phyloP scores from a whole-genome alignment of 92 coral and sea anemone species.

The Epizoanthus ramosus region DNA sequence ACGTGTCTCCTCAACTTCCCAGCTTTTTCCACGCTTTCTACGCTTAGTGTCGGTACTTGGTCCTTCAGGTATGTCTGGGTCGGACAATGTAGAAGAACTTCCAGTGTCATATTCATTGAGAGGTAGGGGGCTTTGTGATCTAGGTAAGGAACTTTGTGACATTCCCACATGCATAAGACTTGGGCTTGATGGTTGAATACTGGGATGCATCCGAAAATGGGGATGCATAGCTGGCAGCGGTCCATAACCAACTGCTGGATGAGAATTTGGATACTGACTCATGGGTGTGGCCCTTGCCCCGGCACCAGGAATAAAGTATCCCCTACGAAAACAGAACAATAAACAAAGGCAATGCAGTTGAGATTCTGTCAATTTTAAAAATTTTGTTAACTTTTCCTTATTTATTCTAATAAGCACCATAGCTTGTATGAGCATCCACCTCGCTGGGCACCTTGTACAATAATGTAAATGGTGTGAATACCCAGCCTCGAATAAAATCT shows the following conservation, averaged over 20 bases:
- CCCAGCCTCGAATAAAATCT: conserved; percentile 2
- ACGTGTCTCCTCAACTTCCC: conserved; percentile 37
- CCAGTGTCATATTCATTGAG: conserved; percentile 22
- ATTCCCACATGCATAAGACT: conserved; percentile 22
- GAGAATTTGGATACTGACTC: conserved; percentile 27
- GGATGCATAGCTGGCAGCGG: conserved; percentile 21
- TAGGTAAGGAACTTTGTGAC: conserved; percentile 25
- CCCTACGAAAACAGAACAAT: conserved; percentile 16
- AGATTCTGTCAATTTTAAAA: conserved; percentile 10
- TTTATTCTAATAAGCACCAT: conserved; percentile 6
- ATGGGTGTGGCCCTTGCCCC: conserved; percentile 16
- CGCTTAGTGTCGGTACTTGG: conserved; percentile 16
- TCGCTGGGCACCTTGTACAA: conserved; percentile 16
- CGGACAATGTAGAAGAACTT: conserved; percentile 26
- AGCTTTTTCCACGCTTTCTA: conserved; percentile 42
- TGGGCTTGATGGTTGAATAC: conserved; percentile 6
- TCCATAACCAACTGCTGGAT: conserved; percentile 33
- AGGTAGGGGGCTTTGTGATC: conserved; percentile 30
- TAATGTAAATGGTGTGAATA: conserved; percentile 18
- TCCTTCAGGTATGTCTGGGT: conserved; percentile 26
- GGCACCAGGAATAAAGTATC: conserved; percentile 31
- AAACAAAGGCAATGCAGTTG: conserved; percentile 15
- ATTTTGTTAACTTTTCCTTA: conserved; percentile 1
- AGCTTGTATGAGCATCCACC: conserved; percentile 16
- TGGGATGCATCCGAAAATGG: conserved; percentile 33